phyloP scores from a whole-genome alignment of 1,140 invertebrate species.

The Antheraea pernyi region DNA sequence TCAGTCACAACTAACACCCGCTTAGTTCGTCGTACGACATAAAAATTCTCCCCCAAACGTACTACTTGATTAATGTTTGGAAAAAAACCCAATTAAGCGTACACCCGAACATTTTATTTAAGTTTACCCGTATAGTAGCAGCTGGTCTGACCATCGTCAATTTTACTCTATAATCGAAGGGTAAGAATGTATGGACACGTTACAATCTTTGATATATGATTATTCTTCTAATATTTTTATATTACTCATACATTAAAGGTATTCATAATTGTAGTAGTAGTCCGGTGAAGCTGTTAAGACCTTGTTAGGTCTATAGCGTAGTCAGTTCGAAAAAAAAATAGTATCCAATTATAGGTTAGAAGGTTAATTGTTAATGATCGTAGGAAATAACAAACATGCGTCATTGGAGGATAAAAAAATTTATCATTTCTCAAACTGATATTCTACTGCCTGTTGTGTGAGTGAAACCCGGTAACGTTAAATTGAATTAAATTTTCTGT shows the following conservation, averaged over 20 bases:
- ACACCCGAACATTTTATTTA: slow-evolving; percentile 50
- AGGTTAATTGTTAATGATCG: too few species aligned
- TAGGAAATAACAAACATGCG: too few species aligned
- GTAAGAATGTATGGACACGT: background rate
- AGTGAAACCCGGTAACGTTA: too few species aligned
- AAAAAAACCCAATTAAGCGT: slow-evolving; percentile 67
- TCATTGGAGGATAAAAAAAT: too few species aligned
- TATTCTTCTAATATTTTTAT: background rate
- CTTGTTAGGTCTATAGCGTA: too few species aligned
- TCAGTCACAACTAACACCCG: slow-evolving; percentile 45
- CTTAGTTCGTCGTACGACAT: slow-evolving; percentile 30
- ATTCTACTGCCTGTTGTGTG: too few species aligned
- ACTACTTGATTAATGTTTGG: slow-evolving; percentile 68
- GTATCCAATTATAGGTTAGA: too few species aligned
- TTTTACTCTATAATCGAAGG: slow-evolving; percentile 31
- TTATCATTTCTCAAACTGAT: too few species aligned
- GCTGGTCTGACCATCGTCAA: slow-evolving; percentile 29
- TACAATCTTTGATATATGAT: background rate
- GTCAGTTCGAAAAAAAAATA: too few species aligned
- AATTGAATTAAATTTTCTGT: too few species aligned
- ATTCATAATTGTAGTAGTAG: too few species aligned
- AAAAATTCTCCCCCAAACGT: slow-evolving; percentile 63
- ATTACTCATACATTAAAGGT: background rate
- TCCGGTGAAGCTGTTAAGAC: too few species aligned
- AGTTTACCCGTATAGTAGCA: slow-evolving; percentile 47